Percentiles rank a stretch among this genome's conserved stretches.
These are phyloP conservation scores for Hirtodrosophila trivittata DNA, from an alignment of 2,888 invertebrate genomes.

Conservation along the genomic window DNA sequence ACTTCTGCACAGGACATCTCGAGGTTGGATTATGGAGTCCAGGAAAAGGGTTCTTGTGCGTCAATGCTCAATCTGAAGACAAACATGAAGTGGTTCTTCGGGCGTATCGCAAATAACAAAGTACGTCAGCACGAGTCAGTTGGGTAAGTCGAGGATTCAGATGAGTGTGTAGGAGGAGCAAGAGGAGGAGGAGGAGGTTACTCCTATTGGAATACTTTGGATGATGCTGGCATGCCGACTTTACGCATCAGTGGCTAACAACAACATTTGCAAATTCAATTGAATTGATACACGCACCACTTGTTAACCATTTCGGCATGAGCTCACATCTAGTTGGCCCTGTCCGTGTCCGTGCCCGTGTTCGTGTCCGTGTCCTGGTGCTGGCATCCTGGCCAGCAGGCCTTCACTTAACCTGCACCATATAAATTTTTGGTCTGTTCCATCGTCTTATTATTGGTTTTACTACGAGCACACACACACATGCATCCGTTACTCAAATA, in stretches of 20 bases:
- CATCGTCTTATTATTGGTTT: slow-evolving; percentile 74
- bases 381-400: slow-evolving; percentile 1
- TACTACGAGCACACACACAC: slow-evolving; percentile 40
- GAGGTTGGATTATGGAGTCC: neutral
- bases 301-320: slow-evolving; percentile 74
- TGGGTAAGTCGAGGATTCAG: slow-evolving; percentile 7
- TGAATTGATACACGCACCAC: slow-evolving; percentile 79
- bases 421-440: slow-evolving; percentile 17
- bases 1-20: neutral
- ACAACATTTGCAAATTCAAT: slow-evolving; percentile 79
- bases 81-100: slow-evolving; percentile 66
- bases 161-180: slow-evolving; percentile 21
- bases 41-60: neutral
- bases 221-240: slow-evolving; percentile 28
- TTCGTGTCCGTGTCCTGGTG: neutral
- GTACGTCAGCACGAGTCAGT: neutral
- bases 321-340: slow-evolving; percentile 41
- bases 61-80: slow-evolving; percentile 47
- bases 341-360: neutral
- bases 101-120: slow-evolving; percentile 59
- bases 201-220: slow-evolving; percentile 17
- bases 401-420: too few relatives aligned
- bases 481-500: slow-evolving; percentile 70
- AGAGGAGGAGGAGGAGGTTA: slow-evolving; percentile 30
- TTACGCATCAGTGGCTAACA: slow-evolving; percentile 69